Evolutionary conservation across 1,140 invertebrate genomes (phyloP).

Genomic region (Calosoma granatense): DNA sequence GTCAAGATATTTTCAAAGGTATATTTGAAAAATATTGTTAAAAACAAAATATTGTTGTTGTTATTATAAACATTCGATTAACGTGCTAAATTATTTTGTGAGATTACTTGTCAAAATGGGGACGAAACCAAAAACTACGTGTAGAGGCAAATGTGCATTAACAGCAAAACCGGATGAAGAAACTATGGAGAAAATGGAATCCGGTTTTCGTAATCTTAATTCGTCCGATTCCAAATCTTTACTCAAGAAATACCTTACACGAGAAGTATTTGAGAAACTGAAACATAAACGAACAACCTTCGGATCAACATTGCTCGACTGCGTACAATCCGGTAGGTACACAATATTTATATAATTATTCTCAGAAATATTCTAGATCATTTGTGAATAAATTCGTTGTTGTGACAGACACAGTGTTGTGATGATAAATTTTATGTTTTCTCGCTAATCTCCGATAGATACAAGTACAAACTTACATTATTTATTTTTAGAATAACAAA

Average conservation of each 20-base stretch:
- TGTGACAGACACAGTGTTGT: background rate
- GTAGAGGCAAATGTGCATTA: background rate
- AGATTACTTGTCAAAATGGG: no score
- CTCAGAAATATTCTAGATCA: no score
- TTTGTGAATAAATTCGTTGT: no score
- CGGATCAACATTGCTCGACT: constrained; percentile 80
- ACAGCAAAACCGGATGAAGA: constrained; percentile 49
- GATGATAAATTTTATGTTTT: background rate
- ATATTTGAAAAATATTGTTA: no score
- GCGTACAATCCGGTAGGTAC: constrained; percentile 73
- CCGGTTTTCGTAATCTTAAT: constrained; percentile 77
- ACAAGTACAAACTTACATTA: background rate
- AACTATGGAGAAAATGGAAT: constrained; percentile 79
- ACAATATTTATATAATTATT: no score
- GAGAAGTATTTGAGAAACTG: constrained; percentile 79
- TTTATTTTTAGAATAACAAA: background rate
- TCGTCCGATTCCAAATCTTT: constrained; percentile 87
- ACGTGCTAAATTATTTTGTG: no score
- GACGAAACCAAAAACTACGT: background rate
- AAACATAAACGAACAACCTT: constrained; percentile 88
- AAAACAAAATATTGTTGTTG: no score
- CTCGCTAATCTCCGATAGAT: no score
- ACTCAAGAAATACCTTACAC: constrained; percentile 87
- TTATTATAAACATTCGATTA: no score
- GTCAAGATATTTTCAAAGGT: no score